Base-by-base conservation (phyloP, 2,113 vertebrate species). In the Tringa solitaria region DNA sequence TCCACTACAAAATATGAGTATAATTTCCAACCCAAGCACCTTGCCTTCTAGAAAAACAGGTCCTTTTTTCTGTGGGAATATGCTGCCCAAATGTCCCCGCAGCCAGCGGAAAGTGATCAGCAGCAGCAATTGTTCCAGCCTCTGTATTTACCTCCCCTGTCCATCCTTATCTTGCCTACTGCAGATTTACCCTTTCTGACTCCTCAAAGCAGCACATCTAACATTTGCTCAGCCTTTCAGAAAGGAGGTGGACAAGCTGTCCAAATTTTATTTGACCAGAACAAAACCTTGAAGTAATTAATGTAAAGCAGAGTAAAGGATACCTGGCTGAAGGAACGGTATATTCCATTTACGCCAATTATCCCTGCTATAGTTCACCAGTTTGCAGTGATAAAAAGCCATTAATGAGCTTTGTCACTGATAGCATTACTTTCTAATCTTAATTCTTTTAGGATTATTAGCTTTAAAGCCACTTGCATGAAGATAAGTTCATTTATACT, bases 391-490 rank as follows among this genome's bases (percentile, higher is more conserved):
- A 97, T 95, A 97, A 98, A 90, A 97, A 97, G 92, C 89, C 45
- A 23, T 96, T 98, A 98, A 97, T 96, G 95, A 97, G 97, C 93
- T 97, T 97, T 94, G 78, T 92, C 95, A 94, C 65, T 94, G 95
- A 97, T 93, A 97, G 94, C 87, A 89, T 97, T 97, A 88, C 95
- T 97, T 97, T 96, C 91, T 96, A 97, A 97, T 97, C 96, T 97
- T 97, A 96, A 98, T 97, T 96, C 91, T 97, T 97, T 97, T 97
- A 97, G 92, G 82, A 97, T 97, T 98, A 97, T 97, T 98, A 97
- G 91, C 84, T 97, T 97, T 98, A 97, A 97, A 95, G 65, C 48
- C 79, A 90, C 72, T 95, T 96, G 48, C 91, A 96, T 84, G 67
- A 84, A 96, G 93, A 96, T 97, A 97, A 98, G 77, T 95, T 96